These are phyloP conservation scores for Pipistrellus nathusii DNA, from an alignment of 2,797 vertebrate species.

Conservation along the genomic window DNA sequence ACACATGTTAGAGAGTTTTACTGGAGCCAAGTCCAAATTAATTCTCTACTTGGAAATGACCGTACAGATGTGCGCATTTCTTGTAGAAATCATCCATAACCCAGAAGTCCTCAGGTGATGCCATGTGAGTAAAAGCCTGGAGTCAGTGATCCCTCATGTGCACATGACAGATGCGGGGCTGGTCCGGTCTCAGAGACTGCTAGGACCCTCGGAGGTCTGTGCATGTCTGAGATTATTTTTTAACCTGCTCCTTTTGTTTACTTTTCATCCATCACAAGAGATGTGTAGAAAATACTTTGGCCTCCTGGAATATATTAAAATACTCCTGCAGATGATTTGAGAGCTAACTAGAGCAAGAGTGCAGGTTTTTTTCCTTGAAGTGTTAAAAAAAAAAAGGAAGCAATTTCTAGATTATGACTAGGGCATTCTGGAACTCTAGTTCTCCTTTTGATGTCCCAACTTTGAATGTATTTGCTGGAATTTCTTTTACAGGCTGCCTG, in stretches of 20 bases:
- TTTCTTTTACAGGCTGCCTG: not conserved
- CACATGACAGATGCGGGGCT: slow-evolving; percentile 27
- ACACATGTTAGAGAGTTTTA: slow-evolving; percentile 3
- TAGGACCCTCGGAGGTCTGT: not conserved
- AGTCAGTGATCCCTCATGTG: slow-evolving; percentile 24
- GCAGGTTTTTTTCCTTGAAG: slow-evolving; percentile 13
- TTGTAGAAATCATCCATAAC: slow-evolving; percentile 40
- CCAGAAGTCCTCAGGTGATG: slow-evolving; percentile 10
- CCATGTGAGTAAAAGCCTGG: slow-evolving; percentile 35
- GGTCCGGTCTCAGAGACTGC: not conserved
- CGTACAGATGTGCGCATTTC: not conserved
- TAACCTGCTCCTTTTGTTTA: not conserved
- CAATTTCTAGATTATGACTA: not conserved
- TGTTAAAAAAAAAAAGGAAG: not conserved
- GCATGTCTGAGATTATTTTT: not conserved
- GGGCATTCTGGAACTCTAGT: not conserved
- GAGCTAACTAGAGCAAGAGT: not conserved
- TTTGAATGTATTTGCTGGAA: not conserved
- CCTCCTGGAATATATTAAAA: slow-evolving; percentile 36
- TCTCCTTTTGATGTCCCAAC: slow-evolving; percentile 31
- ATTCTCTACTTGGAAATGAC: slow-evolving; percentile 66
- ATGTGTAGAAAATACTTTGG: not conserved
- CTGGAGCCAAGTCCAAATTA: slow-evolving; percentile 68
- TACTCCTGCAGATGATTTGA: slow-evolving; percentile 26
- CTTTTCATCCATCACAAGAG: not conserved